These are phyloP conservation scores for Pelosia muscerda DNA, from an alignment of 2,888 invertebrate species.

Conservation along the genomic window DNA sequence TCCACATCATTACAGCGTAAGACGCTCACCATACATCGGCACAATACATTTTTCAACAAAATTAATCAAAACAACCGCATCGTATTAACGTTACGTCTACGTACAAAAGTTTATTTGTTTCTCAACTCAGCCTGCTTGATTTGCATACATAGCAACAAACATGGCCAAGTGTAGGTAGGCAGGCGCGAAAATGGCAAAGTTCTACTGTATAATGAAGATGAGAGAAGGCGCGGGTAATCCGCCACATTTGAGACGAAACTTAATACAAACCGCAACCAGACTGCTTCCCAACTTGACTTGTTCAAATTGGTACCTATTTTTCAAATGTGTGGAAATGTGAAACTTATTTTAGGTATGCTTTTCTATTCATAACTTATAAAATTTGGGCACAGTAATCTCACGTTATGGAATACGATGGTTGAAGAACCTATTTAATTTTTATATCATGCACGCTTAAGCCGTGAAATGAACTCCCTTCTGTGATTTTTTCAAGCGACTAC, in stretches of 20 bases:
- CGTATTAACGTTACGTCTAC: conserved; percentile 59
- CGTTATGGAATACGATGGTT: not conserved
- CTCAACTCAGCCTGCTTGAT: conserved; percentile 74
- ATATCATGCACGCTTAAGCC: too few relatives aligned
- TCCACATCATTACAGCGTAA: conserved; percentile 27
- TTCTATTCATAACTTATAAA: not conserved
- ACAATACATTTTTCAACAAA: conserved; percentile 48
- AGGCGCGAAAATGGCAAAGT: conserved; percentile 77
- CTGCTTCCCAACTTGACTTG: conserved; percentile 52
- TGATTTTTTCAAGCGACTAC: too few relatives aligned
- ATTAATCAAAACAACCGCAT: conserved; percentile 60
- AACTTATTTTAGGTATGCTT: not conserved
- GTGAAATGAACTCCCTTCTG: too few relatives aligned
- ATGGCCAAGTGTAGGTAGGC: conserved; percentile 64
- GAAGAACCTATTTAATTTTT: not conserved
- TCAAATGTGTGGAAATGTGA: conserved; percentile 31
- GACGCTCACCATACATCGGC: conserved; percentile 44
- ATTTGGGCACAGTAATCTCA: not conserved
- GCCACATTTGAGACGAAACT: conserved; percentile 71
- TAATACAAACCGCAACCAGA: conserved; percentile 68
- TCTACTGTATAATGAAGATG: conserved; percentile 82
- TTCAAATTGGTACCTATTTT: conserved; percentile 60
- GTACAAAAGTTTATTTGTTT: conserved; percentile 80
- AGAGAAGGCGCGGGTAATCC: conserved; percentile 77
- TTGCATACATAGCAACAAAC: conserved; percentile 80